Base-by-base conservation (phyloP, 2,888 invertebrate species). In the Drosophila gaucha region DNA sequence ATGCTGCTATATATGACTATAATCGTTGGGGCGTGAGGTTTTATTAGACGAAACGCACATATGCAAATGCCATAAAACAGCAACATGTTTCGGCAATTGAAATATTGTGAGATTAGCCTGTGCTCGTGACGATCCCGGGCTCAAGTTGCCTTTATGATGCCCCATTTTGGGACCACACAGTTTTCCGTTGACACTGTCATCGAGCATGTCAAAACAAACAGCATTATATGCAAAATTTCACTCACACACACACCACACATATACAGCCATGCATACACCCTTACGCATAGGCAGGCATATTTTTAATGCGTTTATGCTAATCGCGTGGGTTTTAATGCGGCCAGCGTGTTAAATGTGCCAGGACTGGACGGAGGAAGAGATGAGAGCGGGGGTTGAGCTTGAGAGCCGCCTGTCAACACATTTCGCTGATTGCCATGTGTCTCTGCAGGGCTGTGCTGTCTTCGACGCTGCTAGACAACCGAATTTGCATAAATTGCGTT, bases 301-400 rank as follows among this genome's bases (percentile, higher is more conserved):
- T 90, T 84, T 90, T 89, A 89, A 90, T 89, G 90, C 90, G 87
- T 90, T 90, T 90, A 90, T 90, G 90, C 83, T 90, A 90, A 90
- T 90, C 88, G 70, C 67, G 74, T 65, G 86, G 88, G 76, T 79
- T 76, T 85, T 79, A 82, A 88, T 87, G 76, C 80, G 87, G 78
- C 80, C 76, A 69, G 75, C 80, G 84, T 86, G 78, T 84, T 78
- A 86, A 82, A 80, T 83, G 55, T 77, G 85, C 66, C 82, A 64
- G 43, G 46, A 75, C 83, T 76, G 80, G 76, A 68, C 76, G 57
- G 5, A 43, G 55, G 20, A 51, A 35, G 38, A 16, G 24, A 10
- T 3, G 28, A 31, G 36, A n/a, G 18, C n/a, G 12, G 1, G 35
- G 20, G 5, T 28, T 35, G 30, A 47, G 20, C 6, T 28, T 35